Evolutionary conservation across 2,888 invertebrate genomes (phyloP).

Genomic region (Drosophila mulleri): DNA sequence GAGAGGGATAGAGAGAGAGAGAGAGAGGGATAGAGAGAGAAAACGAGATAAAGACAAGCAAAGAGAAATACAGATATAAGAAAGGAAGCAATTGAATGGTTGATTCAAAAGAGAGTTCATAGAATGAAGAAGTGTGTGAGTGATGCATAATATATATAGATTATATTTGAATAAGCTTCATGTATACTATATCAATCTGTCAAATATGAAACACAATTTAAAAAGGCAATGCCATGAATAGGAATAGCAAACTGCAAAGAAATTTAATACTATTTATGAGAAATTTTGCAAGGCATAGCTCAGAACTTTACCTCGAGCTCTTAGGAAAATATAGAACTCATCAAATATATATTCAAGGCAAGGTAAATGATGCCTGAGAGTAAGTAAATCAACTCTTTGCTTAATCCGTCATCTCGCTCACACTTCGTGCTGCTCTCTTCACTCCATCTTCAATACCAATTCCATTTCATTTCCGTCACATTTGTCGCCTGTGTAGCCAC

Average conservation of each 20-base stretch:
- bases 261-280: background rate
- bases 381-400: background rate
- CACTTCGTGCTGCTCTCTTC: background rate
- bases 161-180: background rate
- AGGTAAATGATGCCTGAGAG: background rate
- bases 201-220: background rate
- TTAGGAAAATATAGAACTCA: background rate
- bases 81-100: no score
- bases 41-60: no score
- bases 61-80: no score
- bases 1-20: no score
- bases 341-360: background rate
- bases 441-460: background rate
- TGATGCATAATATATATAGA: background rate
- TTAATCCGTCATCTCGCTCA: no score
- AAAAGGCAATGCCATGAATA: background rate
- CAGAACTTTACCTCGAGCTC: background rate
- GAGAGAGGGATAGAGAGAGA: no score
- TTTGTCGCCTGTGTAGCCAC: slow-evolving; percentile 41
- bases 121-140: background rate
- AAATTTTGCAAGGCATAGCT: no score
- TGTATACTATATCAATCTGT: background rate
- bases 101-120: background rate
- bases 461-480: slow-evolving; percentile 3
- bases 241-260: background rate